Base-by-base conservation (phyloP, 2,797 vertebrate genomes). In the Manis crassicaudata region DNA sequence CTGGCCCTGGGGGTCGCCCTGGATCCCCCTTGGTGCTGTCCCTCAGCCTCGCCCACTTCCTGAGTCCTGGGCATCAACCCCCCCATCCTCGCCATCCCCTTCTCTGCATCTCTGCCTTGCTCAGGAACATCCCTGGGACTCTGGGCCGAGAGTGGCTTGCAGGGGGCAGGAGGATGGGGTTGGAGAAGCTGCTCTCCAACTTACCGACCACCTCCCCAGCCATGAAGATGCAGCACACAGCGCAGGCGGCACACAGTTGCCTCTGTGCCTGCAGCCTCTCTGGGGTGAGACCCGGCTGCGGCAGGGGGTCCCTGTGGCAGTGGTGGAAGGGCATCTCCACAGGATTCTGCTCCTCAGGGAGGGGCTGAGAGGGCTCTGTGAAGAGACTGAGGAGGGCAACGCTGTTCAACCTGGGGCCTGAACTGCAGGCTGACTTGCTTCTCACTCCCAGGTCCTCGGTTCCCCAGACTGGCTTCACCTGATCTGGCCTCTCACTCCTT, bases 171-270 rank as follows among this genome's bases (percentile, higher is more conserved):
- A 37, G 14, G 32, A 23, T 6, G 37, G 72, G 60, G 40, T 6
- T 35, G 62, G 63, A 82, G 37, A 43, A n/a, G 32, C 65, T 60
- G 73, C 60, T 46, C 60, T 32, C 46, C 27, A 6, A 97, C 97
- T 98, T 98, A 99, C 99, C 99, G 91, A 99, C 98, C 95, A 99
- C 99, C 97, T 99, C 99, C 25, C 99, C 99, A 0, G 99, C 98
- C 99, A 99, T 99, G 98, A 99, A 99, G 98, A 99, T 5, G 14
- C 99, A 98, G 97, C 99, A 99, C 96, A 99, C 98, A 0, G 98
- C 98, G 0, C 99, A 99, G 52, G 99, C 99, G 0, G 99, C 90
- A 63, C 98, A 99, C 35, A 99, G 99, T 97, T 99, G 99, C 98
- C 98, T 99, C 96, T 98, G 98, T 2, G 99, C 99, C 95, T 99